Evolutionary conservation across 2,888 invertebrate species (phyloP), one percentile per base, ranked within the genome.

Genomic region (Digitonthophagus gazella): DNA sequence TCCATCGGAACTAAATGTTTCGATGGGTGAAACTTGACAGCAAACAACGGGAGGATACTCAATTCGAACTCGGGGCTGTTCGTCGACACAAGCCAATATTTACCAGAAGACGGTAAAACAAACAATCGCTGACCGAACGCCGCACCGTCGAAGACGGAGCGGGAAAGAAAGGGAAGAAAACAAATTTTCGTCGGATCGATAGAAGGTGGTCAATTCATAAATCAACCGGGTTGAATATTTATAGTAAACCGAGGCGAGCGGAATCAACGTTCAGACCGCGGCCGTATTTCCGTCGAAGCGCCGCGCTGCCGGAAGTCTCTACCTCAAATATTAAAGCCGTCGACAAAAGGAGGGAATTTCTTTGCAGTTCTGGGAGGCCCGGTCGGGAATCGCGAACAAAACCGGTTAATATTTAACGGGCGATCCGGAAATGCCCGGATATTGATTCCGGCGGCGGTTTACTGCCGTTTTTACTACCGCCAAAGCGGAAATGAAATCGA

Each of bases 381-480:
- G 20, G 18, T n/a, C 18, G 61, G n/a, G 61, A 18, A 61, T 61
- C 20, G 61, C 18, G 61, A 61, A 61, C 61, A 61, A 61, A 61
- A 61, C 61, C 61, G n/a, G 18, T 61, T 20, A 61, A 61, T 61
- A 61, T 61, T 61, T 61, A 61, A 61, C 61, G 20, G 20, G 20
- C 61, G 19, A 20, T 61, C 61, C 28, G 61, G 61, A 20, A 61
- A 19, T 61, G 20, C 61, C 19, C 61, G 20, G 61, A 61, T 61
- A 61, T 61, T 61, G 61, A 61, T 61, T 61, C 61, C 61, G 61
- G 58, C n/a, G 54, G 65, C 58, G 55, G 14, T 19, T 64, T 54
- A 66, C 56, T 14, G 20, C 22, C 55, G 58, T 65, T 65, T 68
- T 68, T 68, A 66, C 68, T 58, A 68, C 61, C 61, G 18, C 16